These are phyloP conservation scores for Hyperoodon ampullatus DNA, from an alignment of 2,113 vertebrate genomes.

Conservation along the genomic window DNA sequence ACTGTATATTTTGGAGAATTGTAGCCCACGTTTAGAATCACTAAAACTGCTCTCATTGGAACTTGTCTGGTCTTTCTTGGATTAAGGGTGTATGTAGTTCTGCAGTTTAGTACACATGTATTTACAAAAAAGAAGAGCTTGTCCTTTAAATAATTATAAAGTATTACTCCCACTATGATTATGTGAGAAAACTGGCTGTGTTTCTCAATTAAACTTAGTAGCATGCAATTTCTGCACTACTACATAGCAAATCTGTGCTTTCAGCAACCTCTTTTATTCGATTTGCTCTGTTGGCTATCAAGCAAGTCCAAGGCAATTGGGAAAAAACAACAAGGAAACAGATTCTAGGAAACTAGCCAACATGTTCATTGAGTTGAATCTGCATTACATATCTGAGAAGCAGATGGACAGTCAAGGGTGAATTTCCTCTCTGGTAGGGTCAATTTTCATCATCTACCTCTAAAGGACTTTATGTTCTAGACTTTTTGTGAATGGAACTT, in stretches of 20 bases:
- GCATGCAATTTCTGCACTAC: not conserved
- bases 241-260: not conserved
- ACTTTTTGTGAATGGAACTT: not conserved
- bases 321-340: not conserved
- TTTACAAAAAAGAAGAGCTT: not conserved
- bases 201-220: slow-evolving; percentile 1
- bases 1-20: not conserved
- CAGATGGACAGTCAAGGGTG: too few species aligned
- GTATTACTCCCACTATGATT: not conserved
- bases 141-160: slow-evolving; percentile 29
- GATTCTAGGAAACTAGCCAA: not conserved
- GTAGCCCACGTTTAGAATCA: not conserved
- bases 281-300: not conserved
- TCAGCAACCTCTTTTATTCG: not conserved
- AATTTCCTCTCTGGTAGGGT: not conserved
- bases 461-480: not conserved
- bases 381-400: not conserved
- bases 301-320: not conserved
- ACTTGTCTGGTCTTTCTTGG: not conserved
- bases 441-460: not conserved
- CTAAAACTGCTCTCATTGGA: not conserved
- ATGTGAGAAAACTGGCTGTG: not conserved
- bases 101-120: not conserved
- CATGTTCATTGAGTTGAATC: not conserved
- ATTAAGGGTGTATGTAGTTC: not conserved